Base-by-base conservation (phyloP, 2,113 vertebrate species). In the Misgurnus mizolepis region DNA sequence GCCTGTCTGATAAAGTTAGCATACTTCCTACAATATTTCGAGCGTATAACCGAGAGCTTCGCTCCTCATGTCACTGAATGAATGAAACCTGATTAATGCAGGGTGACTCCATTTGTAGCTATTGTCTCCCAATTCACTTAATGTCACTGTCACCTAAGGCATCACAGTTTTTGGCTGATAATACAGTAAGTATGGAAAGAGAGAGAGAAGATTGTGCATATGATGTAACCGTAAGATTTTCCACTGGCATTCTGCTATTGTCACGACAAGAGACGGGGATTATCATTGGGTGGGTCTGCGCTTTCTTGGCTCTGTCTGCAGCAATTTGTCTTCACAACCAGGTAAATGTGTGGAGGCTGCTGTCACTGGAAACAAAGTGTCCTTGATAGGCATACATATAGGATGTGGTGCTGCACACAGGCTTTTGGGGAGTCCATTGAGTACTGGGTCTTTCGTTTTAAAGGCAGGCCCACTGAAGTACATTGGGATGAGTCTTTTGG, bases 321-420 rank as follows among this genome's bases (percentile, higher is more conserved):
- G 67, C 75, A 78, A 81, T 85, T 75, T 83, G 78, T 81, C 79
- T 81, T 70, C 64, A 64, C 70, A 83, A 79, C 70, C 50, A 79
- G 84, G 68, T 81, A 66, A 81, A 65, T 27, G 70, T 78, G 74
- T 83, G 47, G 76, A 80, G 55, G 40, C n/a, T 80, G 82, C 71
- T 85, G 86, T 86, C 85, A 85, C 82, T 60, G 73, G 62, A 88
- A 91, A 91, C 85, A 86, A 90, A 89, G 88, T 90, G 85, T 85
- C 88, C 90, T 88, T 92, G 90, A 92, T 90, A 86, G 87, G 87
- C 87, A 88, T 90, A 89, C 87, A 87, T 86, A 79, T 85, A 82
- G 77, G 70, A 76, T 67, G 17, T 55, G 7, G 39, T 2, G 47
- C 43, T 15, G 45, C 76, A 66, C 77, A 62, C 55, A 69, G 76